Evolutionary conservation across 2,113 vertebrate species (phyloP), one percentile per base, ranked within the genome.

Genomic region (Oryzias celebensis): DNA sequence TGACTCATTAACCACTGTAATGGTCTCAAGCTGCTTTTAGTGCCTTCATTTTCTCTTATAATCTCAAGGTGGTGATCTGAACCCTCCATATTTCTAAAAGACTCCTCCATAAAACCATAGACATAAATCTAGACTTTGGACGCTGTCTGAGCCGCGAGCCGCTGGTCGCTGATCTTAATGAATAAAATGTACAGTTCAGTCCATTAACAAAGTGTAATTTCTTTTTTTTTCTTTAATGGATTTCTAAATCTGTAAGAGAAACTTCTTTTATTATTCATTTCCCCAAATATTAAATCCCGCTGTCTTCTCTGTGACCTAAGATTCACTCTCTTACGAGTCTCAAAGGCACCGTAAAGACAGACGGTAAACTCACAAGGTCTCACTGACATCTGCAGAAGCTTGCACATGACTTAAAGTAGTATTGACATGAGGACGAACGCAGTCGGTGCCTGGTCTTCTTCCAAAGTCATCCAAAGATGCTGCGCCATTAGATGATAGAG

Each of bases 391-490:
- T 42, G 59, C 18, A 60, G 46, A 60, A 69, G 53, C 57, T 17
- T 73, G 62, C 71, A 65, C 55, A 72, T 82, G 55, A 80, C 67
- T 85, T 58, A 51, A 70, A 62, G 71, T 26, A 48, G 59, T 66
- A 74, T 78, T 14, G 71, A 75, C 60, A 57, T 15, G 31, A 7
- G 43, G 26, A 67, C 50, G 65, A 76, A 50, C 70, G 64, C 46
- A 65, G 62, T 14, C 22, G 36, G 28, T 6, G 47, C 67, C 75
- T 76, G 62, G 72, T 78, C 53, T 52, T 31, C 53, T 56, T 84
- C 62, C 73, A 84, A 82, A 81, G 74, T 78, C 81, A 73, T 75
- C 62, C 64, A 62, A 65, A 78, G 67, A 65, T 62, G 31, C 57
- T 57, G 23, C 52, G 56, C 62, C 51, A 51, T 81, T 69, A 52